Evolutionary conservation across 1,140 invertebrate species (phyloP).

Genomic region (Heliconius nattereri): DNA sequence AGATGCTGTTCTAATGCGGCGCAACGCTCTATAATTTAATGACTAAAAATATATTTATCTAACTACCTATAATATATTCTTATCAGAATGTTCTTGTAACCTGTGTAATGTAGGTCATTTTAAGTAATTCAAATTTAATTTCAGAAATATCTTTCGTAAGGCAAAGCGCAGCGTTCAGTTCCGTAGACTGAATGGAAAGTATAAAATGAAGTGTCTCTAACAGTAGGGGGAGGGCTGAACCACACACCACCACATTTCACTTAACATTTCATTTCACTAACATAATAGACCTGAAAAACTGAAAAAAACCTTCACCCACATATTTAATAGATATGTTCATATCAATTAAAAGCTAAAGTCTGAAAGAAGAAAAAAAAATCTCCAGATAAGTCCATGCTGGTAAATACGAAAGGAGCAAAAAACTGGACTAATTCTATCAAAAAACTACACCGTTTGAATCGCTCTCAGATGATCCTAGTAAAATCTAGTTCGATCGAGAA

Average conservation of each 20-base stretch:
- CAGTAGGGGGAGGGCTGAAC: too few species aligned
- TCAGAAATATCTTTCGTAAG: background rate
- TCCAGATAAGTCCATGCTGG: background rate
- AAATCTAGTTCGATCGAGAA: conserved; percentile 10
- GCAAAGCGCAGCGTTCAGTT: too few species aligned
- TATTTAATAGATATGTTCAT: too few species aligned
- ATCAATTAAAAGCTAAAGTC: too few species aligned
- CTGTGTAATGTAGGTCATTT: background rate
- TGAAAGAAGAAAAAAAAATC: too few species aligned
- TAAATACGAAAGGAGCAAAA: background rate
- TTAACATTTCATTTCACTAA: too few species aligned
- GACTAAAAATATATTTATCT: background rate
- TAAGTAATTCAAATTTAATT: background rate
- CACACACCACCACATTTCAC: too few species aligned
- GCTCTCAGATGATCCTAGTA: background rate
- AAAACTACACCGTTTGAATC: background rate
- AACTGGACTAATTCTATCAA: background rate
- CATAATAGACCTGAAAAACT: background rate
- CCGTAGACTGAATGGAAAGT: too few species aligned
- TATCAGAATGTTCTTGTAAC: background rate
- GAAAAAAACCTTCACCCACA: too few species aligned
- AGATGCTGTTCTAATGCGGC: background rate
- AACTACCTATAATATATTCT: background rate
- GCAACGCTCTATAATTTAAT: background rate
- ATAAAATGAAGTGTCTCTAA: too few species aligned